Evolutionary conservation across 2,888 invertebrate genomes (phyloP), one percentile per base, ranked within the genome.

Genomic region (Polydrusus cervinus): DNA sequence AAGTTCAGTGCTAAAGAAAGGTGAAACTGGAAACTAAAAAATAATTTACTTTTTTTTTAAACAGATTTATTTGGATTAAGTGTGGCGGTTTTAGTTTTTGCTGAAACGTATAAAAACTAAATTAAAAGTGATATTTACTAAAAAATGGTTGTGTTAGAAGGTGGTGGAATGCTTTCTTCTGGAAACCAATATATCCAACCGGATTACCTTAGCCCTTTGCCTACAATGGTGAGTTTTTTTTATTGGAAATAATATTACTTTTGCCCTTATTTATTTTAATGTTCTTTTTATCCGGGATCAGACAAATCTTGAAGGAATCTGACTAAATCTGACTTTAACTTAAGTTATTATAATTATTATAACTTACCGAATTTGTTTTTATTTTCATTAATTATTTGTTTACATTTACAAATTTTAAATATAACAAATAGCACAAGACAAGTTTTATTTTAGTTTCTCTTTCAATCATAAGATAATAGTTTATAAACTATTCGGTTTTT

Each of bases 131-230:
- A 47, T n/a, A 16, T 11, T 14, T 66, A 43, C 49, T 34, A 3
- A 6, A 53, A 89, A 89, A 96, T 96, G 96, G 95, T 95, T 90
- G 95, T 96, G 88, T 91, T 96, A 89, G 95, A 96, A 92, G 94
- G 94, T 90, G 93, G 93, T 89, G 94, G 93, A 90, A 94, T 97
- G 92, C 92, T 95, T 85, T 92, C 94, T 83, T 94, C 94, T 87
- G 95, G 94, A 84, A 96, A 97, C 89, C 97, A 97, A 90, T 98
- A 98, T 88, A 90, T 98, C 82, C 95, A 97, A 88, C 97, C 97
- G 88, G 98, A 98, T 91, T 97, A 97, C 89, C 91, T 98, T 85
- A 94, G 97, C 82, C 97, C 97, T 82, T 91, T 97, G 87, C 95
- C 97, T 80, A 95, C 97, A 79, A 94, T 97, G 93, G 97, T 97